phyloP scores from a whole-genome alignment of 2,888 invertebrate species.

The Brachylomia viminalis region DNA sequence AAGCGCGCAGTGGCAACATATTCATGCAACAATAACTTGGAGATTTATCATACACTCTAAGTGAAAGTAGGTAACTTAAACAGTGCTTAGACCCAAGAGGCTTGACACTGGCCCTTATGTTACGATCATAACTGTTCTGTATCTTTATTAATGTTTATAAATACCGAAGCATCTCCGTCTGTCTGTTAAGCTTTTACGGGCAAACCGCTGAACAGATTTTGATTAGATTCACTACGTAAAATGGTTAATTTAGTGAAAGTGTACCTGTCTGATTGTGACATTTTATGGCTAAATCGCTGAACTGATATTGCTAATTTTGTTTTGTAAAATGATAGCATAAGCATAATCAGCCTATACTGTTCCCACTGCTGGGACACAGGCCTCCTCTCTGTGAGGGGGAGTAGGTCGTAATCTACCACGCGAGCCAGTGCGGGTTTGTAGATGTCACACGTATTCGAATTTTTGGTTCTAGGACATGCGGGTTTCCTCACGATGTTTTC shows the following conservation, averaged over 20 bases:
- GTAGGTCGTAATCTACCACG: no score
- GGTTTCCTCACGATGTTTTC: no score
- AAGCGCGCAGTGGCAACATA: constrained; percentile 19
- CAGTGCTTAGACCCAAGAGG: constrained; percentile 16
- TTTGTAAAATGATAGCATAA: background rate
- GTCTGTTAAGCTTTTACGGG: background rate
- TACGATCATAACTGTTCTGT: constrained; percentile 51
- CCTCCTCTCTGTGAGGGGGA: no score
- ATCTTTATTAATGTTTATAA: constrained; percentile 23
- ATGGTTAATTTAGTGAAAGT: background rate
- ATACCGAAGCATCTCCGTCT: background rate
- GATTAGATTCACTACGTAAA: background rate
- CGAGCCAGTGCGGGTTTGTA: no score
- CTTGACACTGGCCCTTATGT: constrained; percentile 36
- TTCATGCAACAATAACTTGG: constrained; percentile 41
- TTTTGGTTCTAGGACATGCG: no score
- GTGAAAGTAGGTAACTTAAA: constrained; percentile 56
- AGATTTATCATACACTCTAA: constrained; percentile 59
- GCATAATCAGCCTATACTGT: no score
- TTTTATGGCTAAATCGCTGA: background rate
- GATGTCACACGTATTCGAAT: no score
- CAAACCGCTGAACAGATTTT: background rate
- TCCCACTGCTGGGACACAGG: no score
- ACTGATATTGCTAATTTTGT: background rate
- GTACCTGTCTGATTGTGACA: background rate